Base-by-base conservation (phyloP, 2,888 invertebrate species). In the Mystacides longicornis region DNA sequence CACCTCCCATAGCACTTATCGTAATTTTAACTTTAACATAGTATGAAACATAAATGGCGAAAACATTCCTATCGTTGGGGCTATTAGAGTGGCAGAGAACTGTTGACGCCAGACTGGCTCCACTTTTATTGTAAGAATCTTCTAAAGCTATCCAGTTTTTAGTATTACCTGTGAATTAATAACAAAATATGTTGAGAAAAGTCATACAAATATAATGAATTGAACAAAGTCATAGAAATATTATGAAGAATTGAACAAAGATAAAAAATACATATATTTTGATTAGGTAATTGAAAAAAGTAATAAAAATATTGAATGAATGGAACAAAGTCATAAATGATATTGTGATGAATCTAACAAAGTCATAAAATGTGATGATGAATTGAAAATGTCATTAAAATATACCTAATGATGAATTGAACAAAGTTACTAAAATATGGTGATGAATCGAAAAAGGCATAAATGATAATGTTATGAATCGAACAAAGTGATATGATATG, bases 81-180 rank as follows among this genome's bases (percentile, higher is more conserved):
- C 80, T 77, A 67, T 74, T 71, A 54, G 71, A 62, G 64, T 74
- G 68, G 65, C 72, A 75, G 49, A 82, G 68, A 14, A 81, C 77
- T n/a, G 81, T 81, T 3, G 81, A 81, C 1, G 82, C 80, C 1
- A 81, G 77, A 47, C 81, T 81, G 46, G 81, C 81, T 1, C 80
- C 85, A 27, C 81, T 77, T 67, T 86, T 84, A 49, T 86, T 86
- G 67, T 88, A 83, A 0, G 87, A 87, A 64, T 91, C 91, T 69
- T 92, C 91, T n/a, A 92, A 73, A 0, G 92, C 92, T 62, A 92
- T 91, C 92, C 92, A 92, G 68, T 92, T 91, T 71, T 91, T 91
- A 47, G 91, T 91, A 14, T 86, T 82, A 11, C 89, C 88, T 76
- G 83, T 79, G 20, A 45, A 7, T 7, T 9, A 31, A 31, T 31